phyloP scores from a whole-genome alignment of 1,140 invertebrate genomes.

The Pteromalus puparum region DNA sequence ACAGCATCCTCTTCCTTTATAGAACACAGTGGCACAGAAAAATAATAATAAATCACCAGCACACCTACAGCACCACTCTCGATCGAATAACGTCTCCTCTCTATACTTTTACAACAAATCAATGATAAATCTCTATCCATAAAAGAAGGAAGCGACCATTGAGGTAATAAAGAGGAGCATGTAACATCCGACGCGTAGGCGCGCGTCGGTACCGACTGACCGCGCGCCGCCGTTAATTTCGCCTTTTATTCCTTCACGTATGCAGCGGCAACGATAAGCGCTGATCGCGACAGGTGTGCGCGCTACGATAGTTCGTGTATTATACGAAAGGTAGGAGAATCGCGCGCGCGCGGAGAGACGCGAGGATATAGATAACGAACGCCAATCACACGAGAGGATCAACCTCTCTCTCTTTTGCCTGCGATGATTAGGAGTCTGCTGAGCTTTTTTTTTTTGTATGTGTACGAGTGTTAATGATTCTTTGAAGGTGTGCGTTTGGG shows the following conservation, averaged over 20 bases:
- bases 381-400: neutral
- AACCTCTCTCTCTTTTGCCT: too few species aligned
- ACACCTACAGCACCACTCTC: too few species aligned
- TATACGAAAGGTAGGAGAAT: neutral
- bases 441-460: too few species aligned
- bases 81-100: too few species aligned
- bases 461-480: too few species aligned
- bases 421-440: too few species aligned
- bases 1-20: slow-evolving; percentile 53
- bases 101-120: too few species aligned
- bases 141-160: neutral
- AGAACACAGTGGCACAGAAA: neutral
- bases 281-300: neutral
- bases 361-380: neutral
- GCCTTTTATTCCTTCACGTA: slow-evolving; percentile 58
- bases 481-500: too few species aligned
- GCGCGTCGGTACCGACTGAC: slow-evolving; percentile 55
- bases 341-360: neutral
- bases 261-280: neutral
- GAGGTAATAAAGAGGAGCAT: neutral
- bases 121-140: too few species aligned
- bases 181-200: slow-evolving; percentile 24
- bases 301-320: neutral
- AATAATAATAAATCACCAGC: neutral
- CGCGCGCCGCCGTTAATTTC: slow-evolving; percentile 56